A percentile compares a stretch with the other conserved stretches of the same genome.
These are phyloP conservation scores for Balaenoptera acutorostrata DNA, from an alignment of 2,113 vertebrate genomes.

Conservation along the genomic window DNA sequence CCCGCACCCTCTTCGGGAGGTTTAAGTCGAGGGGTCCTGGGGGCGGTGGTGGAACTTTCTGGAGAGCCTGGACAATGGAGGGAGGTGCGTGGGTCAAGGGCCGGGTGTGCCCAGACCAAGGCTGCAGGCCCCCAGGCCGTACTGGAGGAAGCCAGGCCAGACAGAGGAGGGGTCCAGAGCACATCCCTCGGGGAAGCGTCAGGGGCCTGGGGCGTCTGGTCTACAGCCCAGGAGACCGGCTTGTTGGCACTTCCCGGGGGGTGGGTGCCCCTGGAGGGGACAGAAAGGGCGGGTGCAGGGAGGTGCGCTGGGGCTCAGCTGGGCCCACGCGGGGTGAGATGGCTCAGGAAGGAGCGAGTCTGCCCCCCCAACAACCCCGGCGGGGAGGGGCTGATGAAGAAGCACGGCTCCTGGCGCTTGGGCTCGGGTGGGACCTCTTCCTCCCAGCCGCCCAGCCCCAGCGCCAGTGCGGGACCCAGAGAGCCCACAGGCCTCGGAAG, in stretches of 20 bases:
- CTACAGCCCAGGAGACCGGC: background rate
- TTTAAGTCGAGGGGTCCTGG: background rate
- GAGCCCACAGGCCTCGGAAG: background rate
- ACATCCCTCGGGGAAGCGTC: rapidly evolving
- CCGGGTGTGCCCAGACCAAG: background rate
- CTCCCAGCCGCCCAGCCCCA: background rate
- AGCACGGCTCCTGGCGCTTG: background rate
- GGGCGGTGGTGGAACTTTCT: background rate
- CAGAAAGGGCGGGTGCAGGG: background rate
- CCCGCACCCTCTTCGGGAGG: background rate
- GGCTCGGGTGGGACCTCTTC: background rate
- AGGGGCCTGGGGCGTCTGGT: background rate
- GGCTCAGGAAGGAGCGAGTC: background rate
- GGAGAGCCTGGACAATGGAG: background rate
- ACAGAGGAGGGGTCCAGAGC: background rate
- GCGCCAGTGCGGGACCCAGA: no score
- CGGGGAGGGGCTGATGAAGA: background rate
- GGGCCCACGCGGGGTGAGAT: background rate
- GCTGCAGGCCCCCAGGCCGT: background rate
- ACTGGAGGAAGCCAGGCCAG: background rate
- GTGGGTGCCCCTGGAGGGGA: no score
- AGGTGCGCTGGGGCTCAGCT: no score
- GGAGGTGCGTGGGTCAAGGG: background rate
- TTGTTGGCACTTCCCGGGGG: background rate
- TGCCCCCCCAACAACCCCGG: no score